Percentiles rank a stretch among this genome's conserved stretches.
Evolutionary conservation across 2,113 vertebrate species (phyloP).

Genomic region (Oncorhynchus clarkii): DNA sequence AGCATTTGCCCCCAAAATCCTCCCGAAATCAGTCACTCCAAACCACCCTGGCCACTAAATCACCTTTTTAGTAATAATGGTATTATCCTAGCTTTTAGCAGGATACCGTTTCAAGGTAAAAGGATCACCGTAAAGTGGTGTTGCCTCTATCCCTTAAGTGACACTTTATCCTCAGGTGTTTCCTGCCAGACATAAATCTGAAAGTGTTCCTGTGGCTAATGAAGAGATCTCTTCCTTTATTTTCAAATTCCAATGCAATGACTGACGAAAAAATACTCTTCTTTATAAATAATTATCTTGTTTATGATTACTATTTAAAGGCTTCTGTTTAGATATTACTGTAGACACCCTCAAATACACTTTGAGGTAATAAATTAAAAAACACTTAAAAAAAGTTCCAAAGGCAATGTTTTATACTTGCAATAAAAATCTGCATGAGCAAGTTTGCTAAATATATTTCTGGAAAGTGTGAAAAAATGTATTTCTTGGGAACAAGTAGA

Average conservation of each 20-base stretch:
- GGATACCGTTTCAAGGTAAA: constrained; percentile 40
- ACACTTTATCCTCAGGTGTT: constrained; percentile 53
- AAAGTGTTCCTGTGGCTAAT: background rate
- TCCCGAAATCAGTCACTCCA: constrained; percentile 61
- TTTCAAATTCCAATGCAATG: background rate
- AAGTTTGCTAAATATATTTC: background rate
- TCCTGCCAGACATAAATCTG: background rate
- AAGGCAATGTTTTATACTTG: background rate
- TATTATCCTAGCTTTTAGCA: constrained; percentile 60
- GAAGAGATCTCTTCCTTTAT: background rate
- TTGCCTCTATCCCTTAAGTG: constrained; percentile 52
- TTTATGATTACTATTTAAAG: background rate
- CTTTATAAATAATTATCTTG: background rate
- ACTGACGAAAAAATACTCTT: background rate
- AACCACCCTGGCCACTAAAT: constrained; percentile 43
- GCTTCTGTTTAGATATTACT: background rate
- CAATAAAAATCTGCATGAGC: background rate
- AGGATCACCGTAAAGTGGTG: constrained; percentile 21
- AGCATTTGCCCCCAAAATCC: constrained; percentile 18
- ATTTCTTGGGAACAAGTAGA: constrained; percentile 1
- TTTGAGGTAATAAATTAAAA: too few species aligned
- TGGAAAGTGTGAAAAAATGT: background rate
- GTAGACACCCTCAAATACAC: too few species aligned
- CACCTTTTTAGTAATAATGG: constrained; percentile 45
- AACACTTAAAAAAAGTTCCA: too few species aligned